These are phyloP conservation scores for Eulemur macaco DNA, from an alignment of 2,113 vertebrate genomes.

Conservation along the genomic window DNA sequence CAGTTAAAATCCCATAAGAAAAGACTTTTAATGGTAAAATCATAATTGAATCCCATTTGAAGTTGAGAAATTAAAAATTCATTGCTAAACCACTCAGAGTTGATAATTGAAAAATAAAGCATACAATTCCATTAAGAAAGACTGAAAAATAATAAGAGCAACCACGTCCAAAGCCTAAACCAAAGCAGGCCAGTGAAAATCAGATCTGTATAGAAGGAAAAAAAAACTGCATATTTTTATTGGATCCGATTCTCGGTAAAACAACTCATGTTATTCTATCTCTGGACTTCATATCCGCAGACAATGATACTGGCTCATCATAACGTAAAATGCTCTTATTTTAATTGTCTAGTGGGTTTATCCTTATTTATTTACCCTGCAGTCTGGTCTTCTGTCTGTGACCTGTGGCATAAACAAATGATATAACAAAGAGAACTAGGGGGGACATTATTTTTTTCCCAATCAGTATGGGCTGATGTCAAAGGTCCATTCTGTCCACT, in stretches of 20 bases:
- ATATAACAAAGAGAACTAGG: neutral
- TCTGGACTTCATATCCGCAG: neutral
- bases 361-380: neutral
- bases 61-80: conserved; percentile 54
- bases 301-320: neutral
- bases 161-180: neutral
- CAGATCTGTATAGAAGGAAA: neutral
- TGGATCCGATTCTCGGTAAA: neutral
- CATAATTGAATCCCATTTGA: conserved; percentile 38
- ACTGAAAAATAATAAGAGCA: conserved; percentile 5
- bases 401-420: neutral
- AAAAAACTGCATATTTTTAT: neutral
- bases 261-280: neutral
- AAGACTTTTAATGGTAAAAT: conserved; percentile 47
- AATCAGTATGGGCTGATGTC: neutral
- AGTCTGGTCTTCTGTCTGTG: neutral
- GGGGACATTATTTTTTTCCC: neutral
- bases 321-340: neutral
- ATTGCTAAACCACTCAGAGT: conserved; percentile 23
- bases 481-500: neutral
- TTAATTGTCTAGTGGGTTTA: neutral
- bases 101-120: conserved; percentile 56
- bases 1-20: conserved; percentile 48
- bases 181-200: neutral
- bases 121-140: conserved; percentile 16